These are phyloP conservation scores for Myripristis jacobus DNA, from an alignment of 2,797 vertebrate genomes.

Conservation along the genomic window DNA sequence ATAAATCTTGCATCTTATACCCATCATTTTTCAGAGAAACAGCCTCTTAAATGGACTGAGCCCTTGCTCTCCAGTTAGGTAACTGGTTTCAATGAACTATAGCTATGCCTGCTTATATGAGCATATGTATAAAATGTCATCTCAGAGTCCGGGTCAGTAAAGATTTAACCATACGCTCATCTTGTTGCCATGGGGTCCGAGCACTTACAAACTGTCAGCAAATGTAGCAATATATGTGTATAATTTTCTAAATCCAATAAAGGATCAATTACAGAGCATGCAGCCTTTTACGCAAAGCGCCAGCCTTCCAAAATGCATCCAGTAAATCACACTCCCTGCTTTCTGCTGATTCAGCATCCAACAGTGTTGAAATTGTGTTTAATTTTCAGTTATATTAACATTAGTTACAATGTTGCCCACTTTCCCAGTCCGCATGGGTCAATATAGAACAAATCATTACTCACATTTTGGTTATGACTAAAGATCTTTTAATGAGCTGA, in stretches of 20 bases:
- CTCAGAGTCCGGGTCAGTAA: slow-evolving; percentile 11
- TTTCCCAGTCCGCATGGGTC: slow-evolving; percentile 32
- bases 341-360: slow-evolving; percentile 29
- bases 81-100: slow-evolving; percentile 62
- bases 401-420: slow-evolving; percentile 40
- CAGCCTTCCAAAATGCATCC: slow-evolving; percentile 19
- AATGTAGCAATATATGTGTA: slow-evolving; percentile 2
- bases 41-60: slow-evolving; percentile 58
- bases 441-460: slow-evolving; percentile 44
- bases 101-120: slow-evolving; percentile 30
- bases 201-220: slow-evolving; percentile 38
- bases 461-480: slow-evolving; percentile 17
- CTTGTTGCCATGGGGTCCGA: slow-evolving; percentile 23
- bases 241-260: slow-evolving; percentile 28
- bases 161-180: slow-evolving; percentile 17
- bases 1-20: slow-evolving; percentile 58
- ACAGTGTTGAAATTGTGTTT: slow-evolving; percentile 12
- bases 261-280: slow-evolving; percentile 17
- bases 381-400: slow-evolving; percentile 37
- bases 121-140: slow-evolving; percentile 13
- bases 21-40: slow-evolving; percentile 48
- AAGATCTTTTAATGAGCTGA: slow-evolving; percentile 36
- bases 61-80: slow-evolving; percentile 39
- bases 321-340: slow-evolving; percentile 45
- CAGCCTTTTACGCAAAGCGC: not conserved